Conservation (phyloP, 2,797 vertebrate genomes). For the Garrulus glandarius region DNA sequence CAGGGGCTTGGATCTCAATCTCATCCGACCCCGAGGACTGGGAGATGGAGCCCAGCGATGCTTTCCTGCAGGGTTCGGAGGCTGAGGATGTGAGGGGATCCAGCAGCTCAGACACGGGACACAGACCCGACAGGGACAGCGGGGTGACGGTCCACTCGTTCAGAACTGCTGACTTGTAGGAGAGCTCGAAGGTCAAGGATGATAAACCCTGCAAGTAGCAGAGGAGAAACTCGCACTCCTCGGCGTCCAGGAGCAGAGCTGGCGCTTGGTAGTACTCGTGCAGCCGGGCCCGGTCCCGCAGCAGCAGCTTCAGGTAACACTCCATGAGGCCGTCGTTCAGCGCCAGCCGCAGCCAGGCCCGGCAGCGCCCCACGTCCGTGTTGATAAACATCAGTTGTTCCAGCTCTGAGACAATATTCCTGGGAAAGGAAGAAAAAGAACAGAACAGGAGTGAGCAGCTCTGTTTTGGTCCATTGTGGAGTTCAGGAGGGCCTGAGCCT, state of each 20-base stretch:
- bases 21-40: conserved; percentile 87
- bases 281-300: conserved; percentile 82
- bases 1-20: conserved; percentile 63
- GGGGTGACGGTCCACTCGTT: conserved; percentile 96
- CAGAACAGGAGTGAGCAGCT: accelerated
- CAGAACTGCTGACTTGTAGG: conserved; percentile 92
- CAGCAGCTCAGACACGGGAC: conserved; percentile 74
- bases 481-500: background rate
- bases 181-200: conserved; percentile 88
- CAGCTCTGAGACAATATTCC: conserved; percentile 88
- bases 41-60: conserved; percentile 85
- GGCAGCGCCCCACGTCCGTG: conserved; percentile 90
- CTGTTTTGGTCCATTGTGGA: accelerated
- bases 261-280: conserved; percentile 83
- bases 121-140: conserved; percentile 89
- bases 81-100: conserved; percentile 43
- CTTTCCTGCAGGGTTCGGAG: conserved; percentile 69
- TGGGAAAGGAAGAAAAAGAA: conserved; percentile 34
- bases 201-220: conserved; percentile 92
- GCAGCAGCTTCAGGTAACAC: conserved; percentile 90
- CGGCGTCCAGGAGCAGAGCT: conserved; percentile 86
- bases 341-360: conserved; percentile 92
- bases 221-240: conserved; percentile 92
- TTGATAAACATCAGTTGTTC: conserved; percentile 88
- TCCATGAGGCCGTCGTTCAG: conserved; percentile 92